Base-by-base conservation (phyloP, 2,797 vertebrate species). In the Enteromius anoplus region DNA sequence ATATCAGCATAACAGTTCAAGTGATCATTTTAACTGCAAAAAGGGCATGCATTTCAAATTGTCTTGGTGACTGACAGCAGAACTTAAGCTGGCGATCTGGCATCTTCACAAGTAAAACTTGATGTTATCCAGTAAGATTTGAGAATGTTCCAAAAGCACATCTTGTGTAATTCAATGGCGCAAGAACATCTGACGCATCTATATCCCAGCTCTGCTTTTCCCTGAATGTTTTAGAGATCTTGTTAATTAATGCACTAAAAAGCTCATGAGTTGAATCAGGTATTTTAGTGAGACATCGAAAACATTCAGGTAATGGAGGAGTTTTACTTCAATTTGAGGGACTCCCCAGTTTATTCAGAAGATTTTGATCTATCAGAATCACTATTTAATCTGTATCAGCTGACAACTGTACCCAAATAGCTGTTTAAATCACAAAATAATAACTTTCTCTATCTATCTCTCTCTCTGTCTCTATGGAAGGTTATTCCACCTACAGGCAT, bases 41-140 rank as follows among this genome's bases (percentile, higher is more conserved):
- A 23, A 55, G n/a, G 34, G 15, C 49, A 58, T 40, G 6, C 40
- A 58, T 40, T 75, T 75, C 3, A 17, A 3, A 40, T 40, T 15
- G 6, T 75, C 29, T 64, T 64, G 7, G 29, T 3, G 15, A 64
- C 3, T 55, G 51, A 55, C 51, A 40, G 72, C 32, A 75, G 72
- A 58, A 23, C 51, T 75, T 75, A 58, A 75, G 51, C 72, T 42
- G 72, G n/a, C 17, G 7, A 58, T 34, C 34, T 75, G 71, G 72
- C 34, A 58, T 26, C 53, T 58, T 34, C 72, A 23, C 34, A 40
- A 75, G 34, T 26, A 75, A 75, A 58, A 58, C 51, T 53, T 75
- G 72, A 73, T 73, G 72, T 75, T 40, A 40, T 75, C 32, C 72
- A 75, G 34, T 14, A 10, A 40, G 53, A 75, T 75, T 40, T 75